Base-by-base conservation (phyloP, 2,888 invertebrate species). In the Hypsopygia costalis region DNA sequence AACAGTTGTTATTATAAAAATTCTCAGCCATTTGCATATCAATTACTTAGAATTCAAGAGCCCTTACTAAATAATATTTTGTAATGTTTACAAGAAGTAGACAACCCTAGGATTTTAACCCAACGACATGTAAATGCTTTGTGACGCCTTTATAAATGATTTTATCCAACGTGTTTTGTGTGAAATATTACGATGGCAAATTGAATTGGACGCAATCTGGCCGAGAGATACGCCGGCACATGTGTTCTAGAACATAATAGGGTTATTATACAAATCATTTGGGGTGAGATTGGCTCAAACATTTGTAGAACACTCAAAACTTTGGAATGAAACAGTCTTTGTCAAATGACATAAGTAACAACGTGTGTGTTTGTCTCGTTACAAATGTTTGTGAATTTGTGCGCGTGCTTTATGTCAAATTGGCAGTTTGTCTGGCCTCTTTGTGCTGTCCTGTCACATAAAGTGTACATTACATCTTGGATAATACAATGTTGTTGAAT, bases 61-160 rank as follows among this genome's bases (percentile, higher is more conserved):
- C n/a, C n/a, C n/a, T n/a, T n/a, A n/a, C n/a, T n/a, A 36, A 25
- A 27, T 20, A 28, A 9, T 40, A 36, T 12, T 1, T 8, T 10
- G 10, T 28, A n/a, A 8, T 36, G 10, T 31, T 38, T 12, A 34
- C 25, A 34, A 9, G 12, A n/a, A 32, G n/a, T 28, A 35, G 66
- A 9, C 68, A 75, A 40, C 81, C 80, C 79, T 73, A 57, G 34
- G 29, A 43, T 38, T 43, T 42, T 41, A 36, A 20, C 16, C 36
- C 46, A 49, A 58, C 63, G 56, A 69, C 61, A 68, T 76, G 69
- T 71, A 75, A 78, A 80, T 75, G 66, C 67, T 69, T 70, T 68
- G 74, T 76, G 80, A 81, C 82, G 79, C 79, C 71, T 79, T 78
- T 80, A 81, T 76, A 83, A 87, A 86, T 81, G 81, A 83, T 85